Evolutionary conservation across 2,888 invertebrate genomes (phyloP), one percentile per base, ranked within the genome.

Genomic region (Volucella bombylans): DNA sequence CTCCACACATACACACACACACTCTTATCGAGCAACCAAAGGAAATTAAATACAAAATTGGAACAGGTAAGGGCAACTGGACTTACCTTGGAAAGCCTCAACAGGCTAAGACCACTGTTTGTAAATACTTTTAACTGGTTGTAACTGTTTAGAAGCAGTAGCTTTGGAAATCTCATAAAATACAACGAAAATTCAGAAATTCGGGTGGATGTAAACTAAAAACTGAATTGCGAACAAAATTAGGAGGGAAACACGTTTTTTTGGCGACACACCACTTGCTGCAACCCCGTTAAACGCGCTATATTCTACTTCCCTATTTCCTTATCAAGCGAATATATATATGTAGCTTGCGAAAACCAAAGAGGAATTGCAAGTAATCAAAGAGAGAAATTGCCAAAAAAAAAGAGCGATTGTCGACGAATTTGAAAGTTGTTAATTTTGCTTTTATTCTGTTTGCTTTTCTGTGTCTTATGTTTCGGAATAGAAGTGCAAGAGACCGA

Each of bases 51-150:
- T 4, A 31, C 11, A 10, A 39, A 39, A 12, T 50, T 49, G 12
- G n/a, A 12, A 55, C 38, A 45, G 14, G 31, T 41, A 52, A 0
- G 4, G 23, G 15, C 9, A 9, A 15, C 14, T 45, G 11, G 11
- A 68, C 73, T 80, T 68, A 80, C 80, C 68, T 80, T 74, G 55
- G 31, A 45, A 18, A 59, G 18, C 57, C 72, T 50, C 52, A 41
- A 47, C 6, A 79, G 65, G 54, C 49, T 47, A n/a, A 47, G 15
- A 8, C 18, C 11, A 2, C 14, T 57, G 39, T 12, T 73, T 15
- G 18, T 52, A 39, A 47, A 52, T 72, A 52, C 14, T 6, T 61
- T 61, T 9, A 68, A n/a, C 14, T 54, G 45, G 10, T 1, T 65
- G 8, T 10, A 12, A 31, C 43, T 23, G 43, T 65, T 50, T 4